Evolutionary conservation across 2,888 invertebrate genomes (phyloP).

Genomic region (Pemphredon lugubris): DNA sequence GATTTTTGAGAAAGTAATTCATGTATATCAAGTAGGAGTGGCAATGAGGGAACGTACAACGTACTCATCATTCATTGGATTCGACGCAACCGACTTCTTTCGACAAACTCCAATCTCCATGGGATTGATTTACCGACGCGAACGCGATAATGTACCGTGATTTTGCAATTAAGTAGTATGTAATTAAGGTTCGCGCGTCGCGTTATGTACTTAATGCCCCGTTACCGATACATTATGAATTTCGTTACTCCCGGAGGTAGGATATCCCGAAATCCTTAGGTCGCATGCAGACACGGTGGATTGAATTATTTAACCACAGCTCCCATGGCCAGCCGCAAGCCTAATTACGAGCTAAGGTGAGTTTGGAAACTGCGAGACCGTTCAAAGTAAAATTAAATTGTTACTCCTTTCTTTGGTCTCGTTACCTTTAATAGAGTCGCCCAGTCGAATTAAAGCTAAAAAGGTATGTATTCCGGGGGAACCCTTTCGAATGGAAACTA

Average conservation of each 20-base stretch:
- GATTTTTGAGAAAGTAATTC: too few species aligned
- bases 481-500: too few species aligned
- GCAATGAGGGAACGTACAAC: neutral
- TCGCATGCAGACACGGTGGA: slow-evolving; percentile 46
- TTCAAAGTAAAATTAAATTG: slow-evolving; percentile 58
- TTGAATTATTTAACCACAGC: slow-evolving; percentile 62
- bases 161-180: slow-evolving; percentile 18
- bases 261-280: slow-evolving; percentile 34
- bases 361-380: slow-evolving; percentile 47
- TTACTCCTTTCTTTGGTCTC: slow-evolving; percentile 43
- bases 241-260: slow-evolving; percentile 35
- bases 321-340: slow-evolving; percentile 51
- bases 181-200: slow-evolving; percentile 1
- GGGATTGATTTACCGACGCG: neutral
- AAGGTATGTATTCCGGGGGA: too few species aligned
- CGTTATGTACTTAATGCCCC: slow-evolving; percentile 27
- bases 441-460: too few species aligned
- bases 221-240: slow-evolving; percentile 47
- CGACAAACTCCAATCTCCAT: too few species aligned
- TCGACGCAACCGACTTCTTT: too few species aligned
- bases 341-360: slow-evolving; percentile 63
- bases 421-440: too few species aligned
- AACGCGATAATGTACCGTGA: slow-evolving; percentile 9
- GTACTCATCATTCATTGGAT: neutral
- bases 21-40: too few species aligned